phyloP scores from a whole-genome alignment of 1,140 invertebrate species.

The Drosophila neocordata region DNA sequence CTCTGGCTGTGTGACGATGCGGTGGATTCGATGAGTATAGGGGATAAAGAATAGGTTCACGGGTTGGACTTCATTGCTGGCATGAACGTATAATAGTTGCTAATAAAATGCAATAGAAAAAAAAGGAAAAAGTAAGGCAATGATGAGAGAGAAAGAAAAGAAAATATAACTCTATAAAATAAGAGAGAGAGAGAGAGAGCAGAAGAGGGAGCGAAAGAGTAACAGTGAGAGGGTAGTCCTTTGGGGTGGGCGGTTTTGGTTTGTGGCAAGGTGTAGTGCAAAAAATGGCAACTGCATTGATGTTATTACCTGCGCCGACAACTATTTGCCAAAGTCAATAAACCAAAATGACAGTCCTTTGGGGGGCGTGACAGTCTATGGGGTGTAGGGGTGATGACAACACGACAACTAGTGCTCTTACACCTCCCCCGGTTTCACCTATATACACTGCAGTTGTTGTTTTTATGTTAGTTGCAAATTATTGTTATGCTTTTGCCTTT shows the following conservation, averaged over 20 bases:
- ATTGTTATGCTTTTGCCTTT: conserved; percentile 78
- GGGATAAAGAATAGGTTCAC: neutral
- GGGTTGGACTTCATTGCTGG: neutral
- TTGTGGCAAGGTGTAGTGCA: conserved; percentile 16
- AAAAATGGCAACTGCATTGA: conserved; percentile 81
- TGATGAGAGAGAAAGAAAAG: neutral
- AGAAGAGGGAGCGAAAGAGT: conserved; percentile 23
- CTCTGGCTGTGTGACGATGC: conserved; percentile 21
- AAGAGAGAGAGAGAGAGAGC: too few species aligned
- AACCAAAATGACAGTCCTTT: conserved; percentile 68
- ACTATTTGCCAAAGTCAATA: conserved; percentile 80
- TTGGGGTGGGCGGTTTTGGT: too few species aligned
- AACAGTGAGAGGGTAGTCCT: neutral
- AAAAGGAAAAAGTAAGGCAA: conserved; percentile 1
- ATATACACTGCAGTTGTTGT: conserved; percentile 37
- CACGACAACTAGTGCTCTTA: conserved; percentile 28
- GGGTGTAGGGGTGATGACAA: conserved; percentile 10
- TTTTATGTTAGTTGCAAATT: conserved; percentile 60
- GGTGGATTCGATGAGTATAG: neutral
- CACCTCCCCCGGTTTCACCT: neutral
- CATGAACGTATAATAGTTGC: conserved; percentile 74
- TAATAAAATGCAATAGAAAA: conserved; percentile 75
- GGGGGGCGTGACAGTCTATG: neutral
- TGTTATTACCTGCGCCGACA: conserved; percentile 78
- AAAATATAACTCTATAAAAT: too few species aligned